Evolutionary conservation across 2,888 invertebrate species (phyloP), one percentile per base, ranked within the genome.

Genomic region (Apantesis nais): DNA sequence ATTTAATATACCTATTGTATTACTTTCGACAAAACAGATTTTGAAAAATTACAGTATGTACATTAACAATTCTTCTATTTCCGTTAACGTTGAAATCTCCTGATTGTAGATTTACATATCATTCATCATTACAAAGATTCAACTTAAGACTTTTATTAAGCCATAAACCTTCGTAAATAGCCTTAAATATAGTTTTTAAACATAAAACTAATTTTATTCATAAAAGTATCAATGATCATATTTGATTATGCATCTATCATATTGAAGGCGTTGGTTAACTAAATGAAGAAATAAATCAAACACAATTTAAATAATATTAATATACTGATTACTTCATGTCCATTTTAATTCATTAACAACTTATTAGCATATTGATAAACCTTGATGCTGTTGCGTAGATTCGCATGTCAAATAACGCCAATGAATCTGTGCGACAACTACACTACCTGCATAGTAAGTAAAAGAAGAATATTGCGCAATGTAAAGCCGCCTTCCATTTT

Each of bases 301-400:
- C 58, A 63, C 62, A 69, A 69, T 66, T 72, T 66, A 66, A 66
- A 63, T 34, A 60, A 34, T 63, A 72, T 72, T 66, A 66, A 14
- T 55, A 44, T 61, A 22, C 58, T 60, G 68, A 69, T 72, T 72
- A 31, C 72, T 72, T 68, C 66, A 68, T 44, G 66, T 62, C 62
- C 48, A 66, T 41, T 34, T 37, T 71, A 70, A 78, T 75, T 74
- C 74, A 61, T 61, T 62, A 60, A 22, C 68, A 68, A 66, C 22
- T 48, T 1, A 71, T 70, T 74, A 48, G 22, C 63, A 79, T 71
- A 74, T 67, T 74, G 69, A 66, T 67, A 70, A 66, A 62, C 66
- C 34, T 71, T 68, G 68, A 72, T 72, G 72, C 25, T 63, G 66
- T 72, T 77, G 66, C 58, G 63, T 44, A 70, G 37, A 71, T 80